These are phyloP conservation scores for Pogoniulus pusillus DNA, from an alignment of 2,797 vertebrate species.

Conservation along the genomic window DNA sequence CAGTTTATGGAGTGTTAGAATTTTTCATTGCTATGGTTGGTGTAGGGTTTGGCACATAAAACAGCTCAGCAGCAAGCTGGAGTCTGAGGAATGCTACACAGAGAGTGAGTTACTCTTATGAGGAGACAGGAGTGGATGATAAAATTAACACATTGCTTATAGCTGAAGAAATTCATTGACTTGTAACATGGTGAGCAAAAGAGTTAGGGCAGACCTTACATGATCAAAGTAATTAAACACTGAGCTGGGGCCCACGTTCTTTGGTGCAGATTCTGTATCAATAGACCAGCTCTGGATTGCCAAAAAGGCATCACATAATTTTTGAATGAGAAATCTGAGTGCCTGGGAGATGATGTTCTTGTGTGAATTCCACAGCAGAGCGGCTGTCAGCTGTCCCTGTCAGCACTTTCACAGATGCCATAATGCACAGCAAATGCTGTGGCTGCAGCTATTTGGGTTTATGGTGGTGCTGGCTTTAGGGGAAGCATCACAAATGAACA, in stretches of 20 bases:
- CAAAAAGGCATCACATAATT: slow-evolving; percentile 80
- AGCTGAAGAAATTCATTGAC: slow-evolving; percentile 3
- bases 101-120: background rate
- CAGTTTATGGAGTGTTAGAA: background rate
- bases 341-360: slow-evolving; percentile 77
- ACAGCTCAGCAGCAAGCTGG: background rate
- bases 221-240: background rate
- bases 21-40: background rate
- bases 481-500: slow-evolving; percentile 76
- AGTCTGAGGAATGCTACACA: background rate
- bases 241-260: background rate
- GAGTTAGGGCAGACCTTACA: background rate
- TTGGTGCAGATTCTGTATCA: slow-evolving; percentile 44
- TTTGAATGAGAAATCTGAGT: slow-evolving; percentile 84
- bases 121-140: background rate
- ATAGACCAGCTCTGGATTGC: slow-evolving; percentile 81
- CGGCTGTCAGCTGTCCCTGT: slow-evolving; percentile 79
- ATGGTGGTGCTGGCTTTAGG: slow-evolving; percentile 60
- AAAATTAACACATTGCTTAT: background rate
- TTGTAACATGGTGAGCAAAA: slow-evolving; percentile 17
- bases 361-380: slow-evolving; percentile 84
- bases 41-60: background rate
- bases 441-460: slow-evolving; percentile 64
- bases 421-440: slow-evolving; percentile 66
- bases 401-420: slow-evolving; percentile 78